phyloP scores from a whole-genome alignment of 30 jellyfish, hydroid and myxozoan species.

The Aurelia sp. region DNA sequence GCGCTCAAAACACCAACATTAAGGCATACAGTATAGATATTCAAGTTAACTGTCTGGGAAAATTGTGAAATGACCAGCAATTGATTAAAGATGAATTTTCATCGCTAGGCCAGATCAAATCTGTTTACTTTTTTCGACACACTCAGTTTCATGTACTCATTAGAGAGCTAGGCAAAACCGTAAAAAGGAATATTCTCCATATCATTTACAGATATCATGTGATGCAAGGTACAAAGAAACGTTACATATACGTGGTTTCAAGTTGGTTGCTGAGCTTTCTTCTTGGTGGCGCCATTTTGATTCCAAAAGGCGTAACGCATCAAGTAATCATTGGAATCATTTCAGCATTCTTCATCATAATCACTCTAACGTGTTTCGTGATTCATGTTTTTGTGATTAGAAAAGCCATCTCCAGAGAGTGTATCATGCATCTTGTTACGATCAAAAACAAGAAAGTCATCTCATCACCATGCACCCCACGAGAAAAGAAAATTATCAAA shows the following conservation, averaged over 20 bases:
- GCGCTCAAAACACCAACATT: too few species aligned
- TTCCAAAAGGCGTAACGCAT: not conserved
- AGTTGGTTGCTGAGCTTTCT: not conserved
- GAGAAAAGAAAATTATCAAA: slow-evolving; percentile 32
- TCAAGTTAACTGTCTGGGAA: too few species aligned
- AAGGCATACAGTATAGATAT: too few species aligned
- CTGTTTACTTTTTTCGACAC: too few species aligned
- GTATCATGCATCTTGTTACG: slow-evolving; percentile 28
- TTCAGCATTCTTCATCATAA: not conserved
- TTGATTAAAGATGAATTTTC: too few species aligned
- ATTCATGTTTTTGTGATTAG: slow-evolving; percentile 15
- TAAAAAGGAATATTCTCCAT: not conserved
- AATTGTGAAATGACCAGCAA: too few species aligned
- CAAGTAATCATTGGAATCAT: not conserved
- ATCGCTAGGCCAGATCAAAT: too few species aligned
- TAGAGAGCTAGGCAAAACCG: too few species aligned
- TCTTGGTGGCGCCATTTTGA: slow-evolving; percentile 1
- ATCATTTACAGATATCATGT: slow-evolving; percentile 17
- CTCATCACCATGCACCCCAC: slow-evolving; percentile 37
- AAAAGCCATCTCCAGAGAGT: slow-evolving; percentile 24
- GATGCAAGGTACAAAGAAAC: slow-evolving; percentile 19
- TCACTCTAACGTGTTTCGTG: not conserved
- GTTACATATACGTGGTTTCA: not conserved
- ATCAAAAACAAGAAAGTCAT: slow-evolving; percentile 23
- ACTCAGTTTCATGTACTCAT: too few species aligned